Conservation (phyloP, 2,797 vertebrate genomes). For the Philypnodon macrostomus region DNA sequence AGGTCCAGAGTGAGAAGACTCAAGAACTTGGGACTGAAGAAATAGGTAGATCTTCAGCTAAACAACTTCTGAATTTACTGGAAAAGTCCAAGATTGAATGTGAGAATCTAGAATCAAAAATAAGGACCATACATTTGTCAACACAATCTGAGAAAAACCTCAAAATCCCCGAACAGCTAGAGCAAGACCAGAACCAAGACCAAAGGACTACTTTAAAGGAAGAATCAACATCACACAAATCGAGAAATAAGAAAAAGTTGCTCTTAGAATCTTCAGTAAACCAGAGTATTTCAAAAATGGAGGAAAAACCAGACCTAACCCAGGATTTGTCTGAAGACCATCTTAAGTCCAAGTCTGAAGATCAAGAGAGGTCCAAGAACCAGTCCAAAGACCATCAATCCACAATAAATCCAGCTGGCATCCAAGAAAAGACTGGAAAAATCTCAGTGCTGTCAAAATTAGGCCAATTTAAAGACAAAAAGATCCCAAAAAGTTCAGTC, state of each 20-base stretch:
- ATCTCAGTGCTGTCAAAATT: too few species aligned
- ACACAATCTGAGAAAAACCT: not conserved
- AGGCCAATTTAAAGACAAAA: too few species aligned
- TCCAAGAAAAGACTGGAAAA: too few species aligned
- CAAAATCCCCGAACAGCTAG: not conserved
- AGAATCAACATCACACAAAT: not conserved
- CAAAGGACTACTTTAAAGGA: not conserved
- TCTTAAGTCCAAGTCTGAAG: not conserved
- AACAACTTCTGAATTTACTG: not conserved
- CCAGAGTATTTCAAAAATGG: too few species aligned
- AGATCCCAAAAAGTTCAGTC: too few species aligned
- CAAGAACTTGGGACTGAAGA: not conserved
- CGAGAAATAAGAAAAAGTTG: not conserved
- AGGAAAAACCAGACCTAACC: not conserved
- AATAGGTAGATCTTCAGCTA: not conserved
- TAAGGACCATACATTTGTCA: not conserved
- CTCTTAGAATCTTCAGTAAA: too few species aligned
- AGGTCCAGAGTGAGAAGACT: not conserved
- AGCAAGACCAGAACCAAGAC: not conserved
- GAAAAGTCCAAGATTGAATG: not conserved
- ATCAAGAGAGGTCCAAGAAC: too few species aligned
- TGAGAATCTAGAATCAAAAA: constrained; percentile 1
- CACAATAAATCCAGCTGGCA: not conserved
- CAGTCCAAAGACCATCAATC: not conserved
- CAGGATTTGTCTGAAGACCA: too few species aligned